phyloP scores from a whole-genome alignment of 1,140 invertebrate species.

The Cherax destructor region DNA sequence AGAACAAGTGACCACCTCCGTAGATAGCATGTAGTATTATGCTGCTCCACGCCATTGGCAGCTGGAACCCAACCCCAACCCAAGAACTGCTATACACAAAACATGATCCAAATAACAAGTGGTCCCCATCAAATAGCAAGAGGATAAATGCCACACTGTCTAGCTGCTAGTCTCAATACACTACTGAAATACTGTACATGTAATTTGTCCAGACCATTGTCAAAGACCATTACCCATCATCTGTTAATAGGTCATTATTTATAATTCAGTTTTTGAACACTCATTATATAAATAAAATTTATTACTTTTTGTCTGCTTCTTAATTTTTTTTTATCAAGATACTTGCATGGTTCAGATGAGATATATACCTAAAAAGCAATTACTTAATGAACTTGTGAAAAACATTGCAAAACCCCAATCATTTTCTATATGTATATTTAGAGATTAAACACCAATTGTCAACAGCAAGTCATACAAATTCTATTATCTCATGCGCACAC shows the following conservation, averaged over 20 bases:
- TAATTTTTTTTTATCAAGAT: no score
- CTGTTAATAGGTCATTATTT: no score
- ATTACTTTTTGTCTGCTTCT: no score
- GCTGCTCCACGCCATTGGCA: background rate
- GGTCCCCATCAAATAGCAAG: background rate
- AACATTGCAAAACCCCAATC: background rate
- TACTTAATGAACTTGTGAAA: background rate
- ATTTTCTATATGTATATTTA: background rate
- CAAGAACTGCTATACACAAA: background rate
- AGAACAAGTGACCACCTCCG: background rate
- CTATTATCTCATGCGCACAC: no score
- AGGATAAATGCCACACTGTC: background rate
- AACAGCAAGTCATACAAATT: background rate
- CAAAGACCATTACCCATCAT: no score
- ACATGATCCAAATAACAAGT: background rate
- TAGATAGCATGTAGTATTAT: background rate
- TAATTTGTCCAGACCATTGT: background rate
- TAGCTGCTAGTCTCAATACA: background rate
- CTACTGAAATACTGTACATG: background rate
- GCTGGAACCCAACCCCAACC: background rate
- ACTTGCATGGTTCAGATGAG: no score
- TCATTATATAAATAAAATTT: no score
- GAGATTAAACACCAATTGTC: background rate
- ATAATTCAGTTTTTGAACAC: no score
- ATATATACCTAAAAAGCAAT: no score